phyloP scores from a whole-genome alignment of 2,888 invertebrate species.

The Rhagonycha lutea region DNA sequence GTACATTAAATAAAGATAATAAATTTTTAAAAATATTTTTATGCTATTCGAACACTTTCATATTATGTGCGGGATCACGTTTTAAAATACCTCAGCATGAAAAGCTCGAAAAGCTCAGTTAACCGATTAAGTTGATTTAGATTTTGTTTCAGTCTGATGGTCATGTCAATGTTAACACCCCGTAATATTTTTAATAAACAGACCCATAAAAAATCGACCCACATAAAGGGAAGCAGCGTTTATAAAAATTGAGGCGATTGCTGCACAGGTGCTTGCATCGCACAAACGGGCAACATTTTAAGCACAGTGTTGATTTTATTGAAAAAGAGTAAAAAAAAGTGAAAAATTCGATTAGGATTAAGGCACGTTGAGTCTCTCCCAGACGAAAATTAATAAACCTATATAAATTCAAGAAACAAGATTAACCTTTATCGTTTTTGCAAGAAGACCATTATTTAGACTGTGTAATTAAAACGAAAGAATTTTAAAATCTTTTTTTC shows the following conservation, averaged over 20 bases:
- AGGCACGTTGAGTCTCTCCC: constrained; percentile 13
- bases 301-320: not conserved
- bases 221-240: not conserved
- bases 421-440: constrained; percentile 32
- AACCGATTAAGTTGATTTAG: not conserved
- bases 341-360: not conserved
- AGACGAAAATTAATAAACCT: constrained; percentile 57
- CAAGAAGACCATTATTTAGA: constrained; percentile 34
- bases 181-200: not conserved
- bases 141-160: not conserved
- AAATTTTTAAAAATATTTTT: not conserved
- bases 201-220: not conserved
- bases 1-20: not conserved
- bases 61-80: not conserved
- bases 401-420: constrained; percentile 52
- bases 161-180: not conserved
- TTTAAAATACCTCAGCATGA: not conserved
- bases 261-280: not conserved
- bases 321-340: not conserved
- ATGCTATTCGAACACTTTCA: not conserved
- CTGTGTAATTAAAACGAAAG: constrained; percentile 50
- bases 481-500: constrained; percentile 46
- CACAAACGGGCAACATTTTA: not conserved
- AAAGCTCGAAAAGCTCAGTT: not conserved
- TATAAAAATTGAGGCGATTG: not conserved